Percentiles rank a stretch among this genome's conserved stretches.
Conservation (phyloP, 2,888 invertebrate genomes). For the Harmothoe impar region DNA sequence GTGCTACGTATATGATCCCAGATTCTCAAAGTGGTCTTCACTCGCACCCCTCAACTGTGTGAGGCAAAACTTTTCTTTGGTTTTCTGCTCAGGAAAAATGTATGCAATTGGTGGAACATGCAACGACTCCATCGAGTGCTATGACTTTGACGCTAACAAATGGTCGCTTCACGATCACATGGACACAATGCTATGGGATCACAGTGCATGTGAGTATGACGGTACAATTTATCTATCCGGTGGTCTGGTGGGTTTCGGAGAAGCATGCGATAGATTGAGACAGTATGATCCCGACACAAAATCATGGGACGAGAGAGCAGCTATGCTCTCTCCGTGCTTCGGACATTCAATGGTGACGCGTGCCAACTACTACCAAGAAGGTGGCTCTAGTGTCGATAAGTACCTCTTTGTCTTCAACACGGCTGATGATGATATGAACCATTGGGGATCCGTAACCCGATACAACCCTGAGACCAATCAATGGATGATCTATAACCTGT, state of each 20-base stretch:
- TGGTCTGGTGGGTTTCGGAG: not conserved
- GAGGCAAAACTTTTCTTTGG: constrained; percentile 29
- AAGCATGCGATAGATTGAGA: not conserved
- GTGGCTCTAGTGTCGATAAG: constrained; percentile 10
- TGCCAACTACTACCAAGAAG: constrained; percentile 38
- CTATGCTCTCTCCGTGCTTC: not conserved
- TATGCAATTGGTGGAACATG: constrained; percentile 59
- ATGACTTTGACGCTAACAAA: not conserved
- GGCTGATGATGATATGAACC: not conserved
- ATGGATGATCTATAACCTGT: constrained; percentile 49
- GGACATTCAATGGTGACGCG: constrained; percentile 38
- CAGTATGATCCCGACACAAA: constrained; percentile 28
- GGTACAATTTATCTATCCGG: constrained; percentile 50
- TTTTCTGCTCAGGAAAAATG: constrained; percentile 20
- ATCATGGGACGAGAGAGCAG: constrained; percentile 48
- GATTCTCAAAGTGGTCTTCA: constrained; percentile 28
- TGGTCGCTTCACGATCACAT: constrained; percentile 44
- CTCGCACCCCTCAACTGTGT: constrained; percentile 20
- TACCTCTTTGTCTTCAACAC: constrained; percentile 36
- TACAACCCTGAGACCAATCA: constrained; percentile 57
- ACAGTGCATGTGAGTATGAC: constrained; percentile 44
- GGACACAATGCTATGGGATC: constrained; percentile 54
- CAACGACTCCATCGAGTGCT: constrained; percentile 45
- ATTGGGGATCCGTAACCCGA: constrained; percentile 48
- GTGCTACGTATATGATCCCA: constrained; percentile 52